Evolutionary conservation across 2,888 invertebrate species (phyloP), one percentile per base, ranked within the genome.

Genomic region (Cataglyphis altisquamis): DNA sequence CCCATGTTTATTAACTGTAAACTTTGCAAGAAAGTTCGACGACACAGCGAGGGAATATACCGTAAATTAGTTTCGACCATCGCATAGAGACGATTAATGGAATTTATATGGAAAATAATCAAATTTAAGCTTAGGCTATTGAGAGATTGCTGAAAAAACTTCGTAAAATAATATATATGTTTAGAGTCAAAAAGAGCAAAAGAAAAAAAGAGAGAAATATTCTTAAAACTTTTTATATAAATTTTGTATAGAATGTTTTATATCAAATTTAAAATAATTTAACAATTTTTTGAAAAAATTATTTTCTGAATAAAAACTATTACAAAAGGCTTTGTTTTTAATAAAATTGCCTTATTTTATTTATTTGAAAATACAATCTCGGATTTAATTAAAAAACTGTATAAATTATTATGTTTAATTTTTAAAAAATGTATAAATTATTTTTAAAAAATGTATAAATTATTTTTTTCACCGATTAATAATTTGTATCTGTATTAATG

Each of bases 1-100:
- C 39, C 67, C 55, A 55, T 55, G 67, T 77, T 77, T 77, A 77
- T 77, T 67, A 67, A 77, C 67, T 67, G 67, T 77, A 77, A 77
- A 77, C 55, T 77, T 67, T 55, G 41, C 10, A n/a, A n/a, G 55
- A 57, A 77, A 77, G 77, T 77, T 77, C 10, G n/a, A 67, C 39
- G 67, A 77, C 75, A 77, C 25, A 66, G 39, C 52, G 77, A 67
- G 67, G 55, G 75, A 77, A 77, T 67, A 67, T 41, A 67, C 77
- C 55, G 39, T 77, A 67, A 67, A 77, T 77, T 77, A 67, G 39
- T 77, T 52, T 55, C 67, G 67, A 67, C 67, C 18, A 67, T 55
- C 67, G 55, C 68, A 25, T 67, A 15, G 9, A 77, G 67, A 67
- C 67, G 55, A 77, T 55, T 55, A 67, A 77, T 77, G 29, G 39